Evolutionary conservation across 2,797 vertebrate genomes (phyloP), one percentile per base, ranked within the genome.

Genomic region (Peromyscus eremicus): DNA sequence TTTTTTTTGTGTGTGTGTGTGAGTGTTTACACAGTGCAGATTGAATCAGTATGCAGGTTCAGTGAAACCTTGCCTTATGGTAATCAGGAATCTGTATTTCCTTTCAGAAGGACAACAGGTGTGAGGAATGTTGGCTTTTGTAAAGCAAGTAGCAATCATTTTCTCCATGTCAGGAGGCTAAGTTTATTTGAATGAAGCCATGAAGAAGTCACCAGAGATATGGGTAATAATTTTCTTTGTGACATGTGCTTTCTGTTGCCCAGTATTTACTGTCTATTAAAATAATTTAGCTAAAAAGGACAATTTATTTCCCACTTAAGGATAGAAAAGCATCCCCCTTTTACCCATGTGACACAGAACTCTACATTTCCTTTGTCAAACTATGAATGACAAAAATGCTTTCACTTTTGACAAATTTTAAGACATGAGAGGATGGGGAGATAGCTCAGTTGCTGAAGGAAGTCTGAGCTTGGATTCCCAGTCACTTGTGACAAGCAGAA

Each of bases 41-140:
- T 49, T 46, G 40, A 76, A 89, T 4, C 23, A 75, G 27, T 32
- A 43, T 57, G 57, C 29, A 75, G 37, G 17, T 6, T 76, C 71
- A 62, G 21, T 76, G 14, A 8, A 3, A 55, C 2, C 2, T 75
- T 68, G 2, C 11, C 29, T 70, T 96, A 70, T 88, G 52, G 43
- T 88, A 88, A 32, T 27, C 85, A 27, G 12, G 37, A 81, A 79
- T 82, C 82, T 94, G 16, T 52, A 12, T 92, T 37, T 87, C 0
- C 29, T 81, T 94, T 83, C 57, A 64, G 43, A 21, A 75, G 57
- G 34, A 94, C 60, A 95, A 70, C 13, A 85, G 23, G 77, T 57
- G 2, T 76, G 62, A 55, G 10, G 68, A 68, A 91, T 17, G 10
- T 66, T 81, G 73, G 52, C 32, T 86, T 57, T 89, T 43, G 5